These are phyloP conservation scores for Butastur rufipennis DNA, from an alignment of 2,113 vertebrate species.

Conservation along the genomic window DNA sequence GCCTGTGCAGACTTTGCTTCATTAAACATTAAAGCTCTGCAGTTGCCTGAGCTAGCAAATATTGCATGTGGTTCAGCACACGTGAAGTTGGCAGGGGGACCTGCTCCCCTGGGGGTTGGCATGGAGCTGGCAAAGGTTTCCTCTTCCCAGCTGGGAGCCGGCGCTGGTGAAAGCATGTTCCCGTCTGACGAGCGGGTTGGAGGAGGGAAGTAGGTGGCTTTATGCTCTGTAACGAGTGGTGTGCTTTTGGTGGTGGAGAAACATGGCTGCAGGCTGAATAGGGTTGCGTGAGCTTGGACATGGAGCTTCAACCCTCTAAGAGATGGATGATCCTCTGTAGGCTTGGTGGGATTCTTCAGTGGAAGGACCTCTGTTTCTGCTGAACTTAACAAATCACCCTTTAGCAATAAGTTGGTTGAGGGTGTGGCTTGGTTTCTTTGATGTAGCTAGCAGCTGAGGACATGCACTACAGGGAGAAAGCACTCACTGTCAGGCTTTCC, in stretches of 20 bases:
- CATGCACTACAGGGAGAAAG: not conserved
- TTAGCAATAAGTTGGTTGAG: not conserved
- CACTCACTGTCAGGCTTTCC: not conserved
- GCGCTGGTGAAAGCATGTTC: not conserved
- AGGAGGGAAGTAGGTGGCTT: not conserved
- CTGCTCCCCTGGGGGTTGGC: not conserved
- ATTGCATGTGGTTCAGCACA: not conserved
- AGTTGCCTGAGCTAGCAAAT: not conserved
- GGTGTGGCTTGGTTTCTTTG: not conserved
- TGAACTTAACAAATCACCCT: not conserved
- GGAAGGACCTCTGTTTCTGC: not conserved
- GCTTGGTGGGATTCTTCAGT: not conserved
- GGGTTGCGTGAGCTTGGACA: not conserved
- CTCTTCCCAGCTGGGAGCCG: not conserved
- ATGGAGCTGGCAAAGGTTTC: not conserved
- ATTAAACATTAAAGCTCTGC: not conserved
- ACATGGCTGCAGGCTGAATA: accelerated
- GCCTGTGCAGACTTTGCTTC: not conserved
- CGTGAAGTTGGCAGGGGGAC: not conserved
- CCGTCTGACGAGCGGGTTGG: accelerated
- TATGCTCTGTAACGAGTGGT: not conserved
- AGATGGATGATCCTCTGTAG: not conserved
- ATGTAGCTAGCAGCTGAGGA: not conserved
- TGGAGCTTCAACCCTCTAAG: not conserved
- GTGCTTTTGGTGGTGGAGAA: not conserved